Conservation (phyloP, 2,888 invertebrate species). For the Apeira syringaria region DNA sequence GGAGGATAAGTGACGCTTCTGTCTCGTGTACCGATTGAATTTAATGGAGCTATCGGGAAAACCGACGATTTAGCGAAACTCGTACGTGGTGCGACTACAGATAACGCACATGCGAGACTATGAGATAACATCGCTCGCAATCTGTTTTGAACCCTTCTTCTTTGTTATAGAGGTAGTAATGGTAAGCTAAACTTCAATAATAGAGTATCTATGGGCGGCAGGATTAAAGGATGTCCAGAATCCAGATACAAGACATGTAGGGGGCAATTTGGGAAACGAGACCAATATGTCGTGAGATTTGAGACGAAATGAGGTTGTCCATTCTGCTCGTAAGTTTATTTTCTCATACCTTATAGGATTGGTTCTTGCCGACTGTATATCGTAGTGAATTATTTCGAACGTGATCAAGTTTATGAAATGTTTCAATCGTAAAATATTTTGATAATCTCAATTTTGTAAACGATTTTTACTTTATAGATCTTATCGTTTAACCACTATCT, state of each 20-base stretch:
- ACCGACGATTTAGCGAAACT: slow-evolving; percentile 54
- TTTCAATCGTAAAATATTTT: no score
- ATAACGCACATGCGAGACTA: slow-evolving; percentile 30
- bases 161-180: slow-evolving; percentile 1
- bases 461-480: no score
- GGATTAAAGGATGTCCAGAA: slow-evolving; percentile 37
- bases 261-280: slow-evolving; percentile 19
- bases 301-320: not conserved
- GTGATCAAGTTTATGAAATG: not conserved
- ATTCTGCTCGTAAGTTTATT: no score
- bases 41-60: slow-evolving; percentile 70
- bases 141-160: not conserved
- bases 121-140: slow-evolving; percentile 2
- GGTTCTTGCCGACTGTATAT: no score
- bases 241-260: slow-evolving; percentile 8
- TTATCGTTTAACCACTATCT: no score
- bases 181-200: not conserved
- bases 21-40: slow-evolving; percentile 68
- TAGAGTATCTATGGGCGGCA: slow-evolving; percentile 36
- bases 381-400: not conserved
- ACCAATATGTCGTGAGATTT: slow-evolving; percentile 11
- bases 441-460: no score
- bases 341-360: not conserved
- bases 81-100: slow-evolving; percentile 53
- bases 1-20: slow-evolving; percentile 64